phyloP scores from a whole-genome alignment of 1,140 invertebrate species.

The Macrotrachela quadricornifera region DNA sequence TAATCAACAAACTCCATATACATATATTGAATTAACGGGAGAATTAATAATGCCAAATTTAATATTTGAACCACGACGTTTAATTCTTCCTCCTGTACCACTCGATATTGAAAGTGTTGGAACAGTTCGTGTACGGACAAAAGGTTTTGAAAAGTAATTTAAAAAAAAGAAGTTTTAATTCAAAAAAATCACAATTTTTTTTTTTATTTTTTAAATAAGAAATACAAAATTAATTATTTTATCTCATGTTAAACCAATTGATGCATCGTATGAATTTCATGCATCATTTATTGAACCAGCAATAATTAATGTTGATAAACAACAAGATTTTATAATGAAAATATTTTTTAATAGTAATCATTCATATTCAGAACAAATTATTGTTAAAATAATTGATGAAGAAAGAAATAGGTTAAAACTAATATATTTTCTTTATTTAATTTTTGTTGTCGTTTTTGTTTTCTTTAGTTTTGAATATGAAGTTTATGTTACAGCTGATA shows the following conservation, averaged over 20 bases:
- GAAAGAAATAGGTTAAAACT: constrained; percentile 1
- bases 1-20: constrained; percentile 19
- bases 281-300: too few relatives aligned
- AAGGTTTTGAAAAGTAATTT: constrained; percentile 21
- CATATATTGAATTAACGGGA: constrained; percentile 19
- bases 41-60: constrained; percentile 20
- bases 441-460: background rate
- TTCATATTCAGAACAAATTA: constrained; percentile 17
- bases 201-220: constrained; percentile 14
- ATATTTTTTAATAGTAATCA: constrained; percentile 18
- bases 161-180: background rate
- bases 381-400: constrained; percentile 3
- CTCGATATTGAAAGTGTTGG: constrained; percentile 17
- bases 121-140: constrained; percentile 19
- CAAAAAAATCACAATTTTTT: background rate
- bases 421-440: background rate
- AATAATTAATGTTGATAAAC: too few relatives aligned
- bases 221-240: constrained; percentile 7
- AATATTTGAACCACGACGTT: constrained; percentile 24
- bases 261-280: too few relatives aligned
- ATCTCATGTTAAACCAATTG: too few relatives aligned
- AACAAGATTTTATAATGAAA: constrained; percentile 7
- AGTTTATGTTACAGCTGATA: constrained; percentile 26
- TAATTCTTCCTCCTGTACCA: constrained; percentile 25
- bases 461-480: constrained; percentile 9